Conservation (phyloP, 2,888 invertebrate species). For the Phaonia tiefii region DNA sequence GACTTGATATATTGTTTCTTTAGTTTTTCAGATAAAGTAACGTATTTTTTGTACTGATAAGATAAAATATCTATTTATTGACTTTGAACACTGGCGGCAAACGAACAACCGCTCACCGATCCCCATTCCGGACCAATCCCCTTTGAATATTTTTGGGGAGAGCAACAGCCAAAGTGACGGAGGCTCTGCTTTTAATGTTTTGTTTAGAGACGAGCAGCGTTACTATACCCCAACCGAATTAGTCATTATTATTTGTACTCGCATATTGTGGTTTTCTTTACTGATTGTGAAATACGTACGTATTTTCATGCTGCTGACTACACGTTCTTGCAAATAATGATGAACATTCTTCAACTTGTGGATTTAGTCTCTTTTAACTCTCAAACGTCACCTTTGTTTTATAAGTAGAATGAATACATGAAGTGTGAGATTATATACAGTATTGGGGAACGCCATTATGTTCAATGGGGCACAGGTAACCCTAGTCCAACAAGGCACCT, state of each 20-base stretch:
- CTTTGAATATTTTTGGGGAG: constrained; percentile 12
- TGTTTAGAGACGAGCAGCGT: constrained; percentile 12
- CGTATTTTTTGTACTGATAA: constrained; percentile 53
- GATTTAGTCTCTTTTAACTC: neutral
- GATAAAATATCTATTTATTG: constrained; percentile 50
- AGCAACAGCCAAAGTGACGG: neutral
- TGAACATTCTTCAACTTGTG: neutral
- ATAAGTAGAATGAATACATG: no score
- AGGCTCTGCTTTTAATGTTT: neutral
- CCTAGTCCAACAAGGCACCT: no score
- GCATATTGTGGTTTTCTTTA: neutral
- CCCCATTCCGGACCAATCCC: neutral
- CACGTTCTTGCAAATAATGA: neutral
- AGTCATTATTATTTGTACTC: no score
- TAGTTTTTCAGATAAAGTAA: constrained; percentile 54
- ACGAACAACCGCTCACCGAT: neutral
- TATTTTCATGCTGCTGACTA: neutral
- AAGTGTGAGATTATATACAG: no score
- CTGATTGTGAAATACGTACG: neutral
- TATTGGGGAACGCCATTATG: no score
- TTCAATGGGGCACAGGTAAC: no score
- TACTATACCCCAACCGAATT: constrained; percentile 1
- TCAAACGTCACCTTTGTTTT: no score
- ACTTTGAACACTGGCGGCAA: neutral
- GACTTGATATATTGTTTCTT: neutral